Conservation (phyloP, 2,797 vertebrate genomes). For the Characodon lateralis region DNA sequence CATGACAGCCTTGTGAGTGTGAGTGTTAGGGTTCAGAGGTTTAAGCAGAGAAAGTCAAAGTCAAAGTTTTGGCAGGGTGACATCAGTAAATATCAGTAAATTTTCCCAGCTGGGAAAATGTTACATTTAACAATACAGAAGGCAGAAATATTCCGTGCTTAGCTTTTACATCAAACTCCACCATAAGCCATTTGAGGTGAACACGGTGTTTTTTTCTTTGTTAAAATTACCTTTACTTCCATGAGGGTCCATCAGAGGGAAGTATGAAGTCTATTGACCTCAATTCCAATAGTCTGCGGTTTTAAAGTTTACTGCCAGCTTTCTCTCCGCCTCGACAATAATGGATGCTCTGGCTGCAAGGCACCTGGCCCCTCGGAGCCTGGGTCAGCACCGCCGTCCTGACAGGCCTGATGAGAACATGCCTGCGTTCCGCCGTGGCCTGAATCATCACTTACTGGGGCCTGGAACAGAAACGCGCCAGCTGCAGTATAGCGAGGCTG, state of each 20-base stretch:
- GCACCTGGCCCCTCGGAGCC: slow-evolving; percentile 58
- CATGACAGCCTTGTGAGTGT: not conserved
- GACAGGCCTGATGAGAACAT: slow-evolving; percentile 60
- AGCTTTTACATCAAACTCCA: not conserved
- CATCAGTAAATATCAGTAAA: not conserved
- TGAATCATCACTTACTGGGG: slow-evolving; percentile 14
- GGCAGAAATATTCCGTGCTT: not conserved
- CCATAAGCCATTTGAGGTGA: not conserved
- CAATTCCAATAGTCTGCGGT: slow-evolving; percentile 54
- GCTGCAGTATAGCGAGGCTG: not conserved
- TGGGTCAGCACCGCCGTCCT: slow-evolving; percentile 53
- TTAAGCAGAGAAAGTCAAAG: not conserved
- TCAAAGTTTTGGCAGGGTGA: not conserved
- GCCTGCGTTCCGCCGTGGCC: slow-evolving; percentile 21
- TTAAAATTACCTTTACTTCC: not conserved
- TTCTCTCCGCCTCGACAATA: slow-evolving; percentile 49
- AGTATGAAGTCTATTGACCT: slow-evolving; percentile 57
- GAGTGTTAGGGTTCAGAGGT: not conserved
- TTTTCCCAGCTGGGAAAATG: too few species aligned
- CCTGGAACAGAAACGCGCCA: slow-evolving; percentile 1
- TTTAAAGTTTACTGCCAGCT: slow-evolving; percentile 61
- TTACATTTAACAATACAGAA: too few species aligned
- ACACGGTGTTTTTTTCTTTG: not conserved
- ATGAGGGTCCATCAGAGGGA: not conserved
- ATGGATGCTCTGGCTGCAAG: slow-evolving; percentile 50